Conservation (phyloP, 2,113 vertebrate species). For the Mionectes macconnelli region DNA sequence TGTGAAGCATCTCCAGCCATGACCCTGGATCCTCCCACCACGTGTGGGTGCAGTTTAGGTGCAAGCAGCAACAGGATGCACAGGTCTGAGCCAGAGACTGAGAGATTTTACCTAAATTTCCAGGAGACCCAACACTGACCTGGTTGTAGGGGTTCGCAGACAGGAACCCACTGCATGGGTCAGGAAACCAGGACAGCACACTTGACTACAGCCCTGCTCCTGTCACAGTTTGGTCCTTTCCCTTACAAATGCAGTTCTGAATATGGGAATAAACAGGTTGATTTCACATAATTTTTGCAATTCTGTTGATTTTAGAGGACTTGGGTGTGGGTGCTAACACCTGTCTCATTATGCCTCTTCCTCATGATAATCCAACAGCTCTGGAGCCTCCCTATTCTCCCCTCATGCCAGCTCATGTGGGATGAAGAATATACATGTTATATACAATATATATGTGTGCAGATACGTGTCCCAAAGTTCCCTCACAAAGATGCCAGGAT, state of each 20-base stretch:
- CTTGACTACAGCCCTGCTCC: not conserved
- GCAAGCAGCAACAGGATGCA: not conserved
- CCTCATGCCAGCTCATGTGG: not conserved
- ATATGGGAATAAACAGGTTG: not conserved
- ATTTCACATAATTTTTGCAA: not conserved
- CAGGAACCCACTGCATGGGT: not conserved
- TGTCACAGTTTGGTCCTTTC: not conserved
- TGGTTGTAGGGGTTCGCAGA: not conserved
- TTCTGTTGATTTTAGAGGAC: not conserved
- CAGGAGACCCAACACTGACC: not conserved
- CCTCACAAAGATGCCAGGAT: not conserved
- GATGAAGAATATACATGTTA: not conserved
- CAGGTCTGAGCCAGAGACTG: not conserved
- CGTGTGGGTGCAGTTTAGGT: not conserved
- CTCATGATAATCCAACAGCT: not conserved
- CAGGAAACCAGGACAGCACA: not conserved
- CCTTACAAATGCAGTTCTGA: not conserved
- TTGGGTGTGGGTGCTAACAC: not conserved
- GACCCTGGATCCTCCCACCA: not conserved
- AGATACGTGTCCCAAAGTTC: not conserved
- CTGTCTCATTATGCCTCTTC: not conserved
- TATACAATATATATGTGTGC: not conserved
- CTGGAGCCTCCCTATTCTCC: not conserved
- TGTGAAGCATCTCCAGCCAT: accelerated
- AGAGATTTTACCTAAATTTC: not conserved